phyloP scores from a whole-genome alignment of 2,888 invertebrate species.

The Ypsolopha sequella region DNA sequence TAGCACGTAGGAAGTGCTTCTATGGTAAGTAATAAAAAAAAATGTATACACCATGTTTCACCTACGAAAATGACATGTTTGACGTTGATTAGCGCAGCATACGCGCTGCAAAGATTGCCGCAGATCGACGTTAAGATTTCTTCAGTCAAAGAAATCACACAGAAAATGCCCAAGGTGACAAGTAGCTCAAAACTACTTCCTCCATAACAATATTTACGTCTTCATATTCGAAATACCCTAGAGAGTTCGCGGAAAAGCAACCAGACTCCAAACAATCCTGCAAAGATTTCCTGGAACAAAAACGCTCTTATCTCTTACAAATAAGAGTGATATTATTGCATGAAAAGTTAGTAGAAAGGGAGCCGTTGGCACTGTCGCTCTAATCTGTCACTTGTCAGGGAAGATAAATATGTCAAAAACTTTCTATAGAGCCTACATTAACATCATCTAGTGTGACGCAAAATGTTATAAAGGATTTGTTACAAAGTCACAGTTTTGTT shows the following conservation, averaged over 20 bases:
- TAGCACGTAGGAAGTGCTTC: too few species aligned
- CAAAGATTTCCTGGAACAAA: background rate
- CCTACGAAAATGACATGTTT: too few species aligned
- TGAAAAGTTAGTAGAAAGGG: background rate
- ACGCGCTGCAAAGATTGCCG: too few species aligned
- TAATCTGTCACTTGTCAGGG: slow-evolving; percentile 23
- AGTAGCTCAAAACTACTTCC: background rate
- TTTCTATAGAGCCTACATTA: too few species aligned
- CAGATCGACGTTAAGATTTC: background rate
- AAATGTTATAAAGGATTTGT: too few species aligned
- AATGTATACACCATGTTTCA: too few species aligned
- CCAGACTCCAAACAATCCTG: background rate
- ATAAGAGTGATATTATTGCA: background rate
- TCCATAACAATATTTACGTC: background rate
- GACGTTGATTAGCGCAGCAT: too few species aligned
- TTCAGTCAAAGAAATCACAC: too few species aligned
- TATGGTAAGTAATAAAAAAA: too few species aligned
- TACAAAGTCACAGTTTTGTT: too few species aligned
- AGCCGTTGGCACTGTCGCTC: slow-evolving; percentile 9
- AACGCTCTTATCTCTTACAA: background rate
- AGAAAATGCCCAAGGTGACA: too few species aligned
- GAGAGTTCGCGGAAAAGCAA: background rate
- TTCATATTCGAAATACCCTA: background rate
- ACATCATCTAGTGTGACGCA: too few species aligned
- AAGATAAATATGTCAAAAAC: slow-evolving; percentile 10